Evolutionary conservation across 2,888 invertebrate genomes (phyloP).

Genomic region (Eupithecia pulchellata): DNA sequence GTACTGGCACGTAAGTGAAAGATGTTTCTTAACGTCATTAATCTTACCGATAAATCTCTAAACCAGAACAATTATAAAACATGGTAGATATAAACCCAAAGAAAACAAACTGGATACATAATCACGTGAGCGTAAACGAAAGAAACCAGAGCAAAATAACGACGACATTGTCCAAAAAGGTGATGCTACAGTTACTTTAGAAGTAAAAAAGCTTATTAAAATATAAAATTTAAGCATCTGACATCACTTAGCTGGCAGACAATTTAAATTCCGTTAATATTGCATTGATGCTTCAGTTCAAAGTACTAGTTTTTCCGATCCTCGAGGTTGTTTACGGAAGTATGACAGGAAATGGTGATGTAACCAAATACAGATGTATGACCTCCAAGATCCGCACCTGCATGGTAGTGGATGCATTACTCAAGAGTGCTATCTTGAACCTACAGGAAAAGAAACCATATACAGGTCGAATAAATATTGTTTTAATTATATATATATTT

Average conservation of each 20-base stretch:
- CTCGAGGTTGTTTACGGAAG: slow-evolving; percentile 63
- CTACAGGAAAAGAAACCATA: neutral
- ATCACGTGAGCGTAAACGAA: neutral
- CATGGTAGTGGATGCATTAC: slow-evolving; percentile 2
- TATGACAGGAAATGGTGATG: slow-evolving; percentile 53
- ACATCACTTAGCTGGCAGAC: slow-evolving; percentile 14
- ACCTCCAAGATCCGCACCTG: slow-evolving; percentile 39
- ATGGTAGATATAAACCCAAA: neutral
- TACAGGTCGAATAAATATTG: slow-evolving; percentile 8
- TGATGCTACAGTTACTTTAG: neutral
- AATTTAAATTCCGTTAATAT: slow-evolving; percentile 20
- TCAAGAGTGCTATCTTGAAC: neutral
- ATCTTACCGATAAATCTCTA: slow-evolving; percentile 31
- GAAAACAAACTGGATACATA: neutral
- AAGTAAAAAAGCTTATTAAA: slow-evolving; percentile 1
- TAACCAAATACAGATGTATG: slow-evolving; percentile 50
- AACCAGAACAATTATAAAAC: neutral
- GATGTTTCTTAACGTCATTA: slow-evolving; percentile 29
- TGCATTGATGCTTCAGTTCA: slow-evolving; percentile 20
- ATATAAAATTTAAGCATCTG: slow-evolving; percentile 8
- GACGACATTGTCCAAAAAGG: too few species aligned
- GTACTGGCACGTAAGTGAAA: slow-evolving; percentile 33
- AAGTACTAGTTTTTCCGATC: slow-evolving; percentile 41
- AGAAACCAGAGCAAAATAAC: neutral
- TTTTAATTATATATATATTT: slow-evolving; percentile 26